These are phyloP conservation scores for Heterodera carotae DNA, from an alignment of 1,140 invertebrate species.

Conservation along the genomic window DNA sequence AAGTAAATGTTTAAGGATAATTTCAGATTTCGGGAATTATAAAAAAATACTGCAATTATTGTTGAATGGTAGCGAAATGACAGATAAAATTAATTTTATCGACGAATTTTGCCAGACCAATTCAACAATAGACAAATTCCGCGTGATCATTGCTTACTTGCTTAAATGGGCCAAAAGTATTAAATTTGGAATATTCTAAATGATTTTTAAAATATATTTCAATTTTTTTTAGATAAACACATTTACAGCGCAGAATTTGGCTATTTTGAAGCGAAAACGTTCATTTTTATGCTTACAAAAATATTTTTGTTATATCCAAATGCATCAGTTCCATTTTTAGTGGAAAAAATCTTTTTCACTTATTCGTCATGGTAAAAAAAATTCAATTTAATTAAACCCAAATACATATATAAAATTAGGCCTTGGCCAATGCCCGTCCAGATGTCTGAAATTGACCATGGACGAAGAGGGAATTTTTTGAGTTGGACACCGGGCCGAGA, in stretches of 20 bases:
- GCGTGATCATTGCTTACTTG: not conserved
- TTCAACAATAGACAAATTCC: not conserved
- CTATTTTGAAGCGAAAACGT: not conserved
- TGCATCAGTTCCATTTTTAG: constrained; percentile 8
- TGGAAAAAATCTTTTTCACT: constrained; percentile 18
- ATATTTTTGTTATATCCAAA: constrained; percentile 11
- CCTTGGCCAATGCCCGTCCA: not conserved
- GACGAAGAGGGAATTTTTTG: not conserved
- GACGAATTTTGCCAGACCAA: not conserved
- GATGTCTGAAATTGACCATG: not conserved
- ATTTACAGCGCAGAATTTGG: constrained; percentile 10
- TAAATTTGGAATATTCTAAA: not conserved
- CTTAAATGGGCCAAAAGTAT: not conserved
- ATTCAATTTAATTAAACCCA: not conserved
- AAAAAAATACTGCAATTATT: not conserved
- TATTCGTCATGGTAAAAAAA: constrained; percentile 14
- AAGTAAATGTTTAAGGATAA: not conserved
- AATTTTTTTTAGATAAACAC: constrained; percentile 1
- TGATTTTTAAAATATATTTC: not conserved
- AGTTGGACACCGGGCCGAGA: not conserved
- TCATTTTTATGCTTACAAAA: constrained; percentile 5
- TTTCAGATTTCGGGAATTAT: not conserved
- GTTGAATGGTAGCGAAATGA: not conserved
- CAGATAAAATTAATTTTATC: not conserved
- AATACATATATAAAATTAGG: not conserved